Conservation (phyloP, 2,888 invertebrate genomes). For the Leucoptera coffeella region DNA sequence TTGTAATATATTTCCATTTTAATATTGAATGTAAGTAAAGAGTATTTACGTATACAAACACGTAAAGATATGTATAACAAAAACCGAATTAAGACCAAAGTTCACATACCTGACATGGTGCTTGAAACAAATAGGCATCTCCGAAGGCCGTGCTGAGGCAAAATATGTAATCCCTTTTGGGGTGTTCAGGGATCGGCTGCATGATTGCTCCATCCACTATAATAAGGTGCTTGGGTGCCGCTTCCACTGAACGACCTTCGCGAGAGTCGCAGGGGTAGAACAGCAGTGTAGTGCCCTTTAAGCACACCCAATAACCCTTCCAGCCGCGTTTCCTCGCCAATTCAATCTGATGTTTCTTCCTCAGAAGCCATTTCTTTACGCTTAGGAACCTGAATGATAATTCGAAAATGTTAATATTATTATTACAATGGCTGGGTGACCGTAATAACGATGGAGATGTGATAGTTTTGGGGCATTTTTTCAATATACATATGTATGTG, state of each 20-base stretch:
- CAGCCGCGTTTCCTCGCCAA: conserved; percentile 92
- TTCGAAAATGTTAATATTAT: no score
- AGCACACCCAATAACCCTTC: conserved; percentile 98
- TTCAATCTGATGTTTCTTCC: conserved; percentile 95
- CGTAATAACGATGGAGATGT: no score
- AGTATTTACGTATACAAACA: no score
- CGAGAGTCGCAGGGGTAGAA: conserved; percentile 95
- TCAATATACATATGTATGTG: no score
- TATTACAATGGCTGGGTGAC: no score
- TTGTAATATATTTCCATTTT: no score
- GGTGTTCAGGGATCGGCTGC: conserved; percentile 99
- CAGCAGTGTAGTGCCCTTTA: conserved; percentile 92
- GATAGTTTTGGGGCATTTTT: no score
- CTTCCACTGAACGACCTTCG: conserved; percentile 84
- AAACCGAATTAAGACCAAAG: no score
- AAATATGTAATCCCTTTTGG: conserved; percentile 95
- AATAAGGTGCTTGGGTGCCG: conserved; percentile 91
- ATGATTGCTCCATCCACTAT: conserved; percentile 95
- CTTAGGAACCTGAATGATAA: conserved; percentile 84
- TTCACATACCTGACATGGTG: conserved; percentile 68
- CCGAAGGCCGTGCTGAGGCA: conserved; percentile 97
- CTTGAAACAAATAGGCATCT: conserved; percentile 96
- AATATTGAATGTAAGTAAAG: no score
- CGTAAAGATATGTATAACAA: no score
- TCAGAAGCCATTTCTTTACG: conserved; percentile 95